phyloP scores from a whole-genome alignment of 2,113 vertebrate genomes.

The Seriola quinqueradiata region DNA sequence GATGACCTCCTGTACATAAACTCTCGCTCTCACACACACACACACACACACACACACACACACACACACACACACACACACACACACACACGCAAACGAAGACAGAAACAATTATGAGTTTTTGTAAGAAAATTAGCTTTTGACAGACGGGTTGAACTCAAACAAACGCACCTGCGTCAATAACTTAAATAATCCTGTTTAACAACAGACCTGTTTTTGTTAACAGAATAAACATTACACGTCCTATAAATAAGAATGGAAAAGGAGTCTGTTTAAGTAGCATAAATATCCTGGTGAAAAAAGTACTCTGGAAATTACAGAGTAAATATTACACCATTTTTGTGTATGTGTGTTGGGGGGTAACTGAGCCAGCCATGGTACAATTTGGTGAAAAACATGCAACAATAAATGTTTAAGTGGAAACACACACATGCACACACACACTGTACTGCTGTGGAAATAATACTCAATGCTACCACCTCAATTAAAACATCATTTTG shows the following conservation, averaged over 20 bases:
- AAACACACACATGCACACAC: constrained; percentile 14
- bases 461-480: neutral
- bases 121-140: constrained; percentile 9
- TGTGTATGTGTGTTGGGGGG: neutral
- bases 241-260: constrained; percentile 8
- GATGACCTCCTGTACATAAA: neutral
- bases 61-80: neutral
- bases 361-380: neutral
- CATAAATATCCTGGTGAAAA: constrained; percentile 14
- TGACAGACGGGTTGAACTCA: constrained; percentile 13
- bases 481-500: constrained; percentile 16
- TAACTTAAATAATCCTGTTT: neutral
- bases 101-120: constrained; percentile 1
- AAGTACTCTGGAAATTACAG: constrained; percentile 17
- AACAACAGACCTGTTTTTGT: constrained; percentile 13
- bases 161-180: constrained; percentile 7
- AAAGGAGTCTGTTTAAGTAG: neutral
- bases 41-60: neutral
- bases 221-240: constrained; percentile 20
- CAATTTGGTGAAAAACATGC: constrained; percentile 21
- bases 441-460: neutral
- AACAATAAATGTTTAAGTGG: constrained; percentile 34
- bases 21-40: too few species aligned
- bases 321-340: constrained; percentile 47
- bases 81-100: neutral